Evolutionary conservation across 2,797 vertebrate genomes (phyloP), one percentile per base, ranked within the genome.

Genomic region (Tenualosa ilisha): DNA sequence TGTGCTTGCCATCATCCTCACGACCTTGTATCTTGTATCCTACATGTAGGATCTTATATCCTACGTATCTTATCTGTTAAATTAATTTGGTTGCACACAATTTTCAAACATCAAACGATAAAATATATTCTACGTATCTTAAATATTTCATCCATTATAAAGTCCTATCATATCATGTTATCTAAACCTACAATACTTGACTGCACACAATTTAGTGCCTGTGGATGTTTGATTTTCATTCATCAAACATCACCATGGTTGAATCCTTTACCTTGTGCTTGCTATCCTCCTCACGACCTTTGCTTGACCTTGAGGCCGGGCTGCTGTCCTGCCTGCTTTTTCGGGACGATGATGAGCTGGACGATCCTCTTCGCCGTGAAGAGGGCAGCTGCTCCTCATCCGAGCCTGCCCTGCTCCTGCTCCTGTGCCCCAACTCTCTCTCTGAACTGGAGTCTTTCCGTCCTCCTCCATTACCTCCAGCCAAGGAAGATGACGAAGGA

Each of bases 271-370:
- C 88, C 90, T 86, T 90, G 56, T 22, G 85, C 50, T 61, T 84
- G 6, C 65, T 3, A n/a, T 89, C 83, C 24, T 85, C 85, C 13
- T 88, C 88, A 65, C 51, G 79, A 2, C 84, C 89, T 72, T 72
- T 86, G 43, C 82, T 65, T 31, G 53, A 83, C 53, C 82, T 90
- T 61, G 84, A 9, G 26, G 20, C 68, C 11, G 88, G 87, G 83
- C 89, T 91, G 24, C 94, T 87, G 88, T 94, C 81, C 15, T 75
- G 46, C 89, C 89, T 93, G 92, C 85, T 87, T 75, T 84, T 91
- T 5, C 88, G 86, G 3, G 90, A 88, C 9, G 86, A 83, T 0
- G 86, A 90, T 12, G 88, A 89, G 81, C 89, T 88, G 37, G 88
- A 91, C 0, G 88, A 89, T 51, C 84, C 84, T 49, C 88, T 88